A percentile compares a stretch with the other conserved stretches of the same genome.
These are phyloP conservation scores for Drosophila ochracea DNA, from an alignment of 2,888 invertebrate genomes.

Conservation along the genomic window DNA sequence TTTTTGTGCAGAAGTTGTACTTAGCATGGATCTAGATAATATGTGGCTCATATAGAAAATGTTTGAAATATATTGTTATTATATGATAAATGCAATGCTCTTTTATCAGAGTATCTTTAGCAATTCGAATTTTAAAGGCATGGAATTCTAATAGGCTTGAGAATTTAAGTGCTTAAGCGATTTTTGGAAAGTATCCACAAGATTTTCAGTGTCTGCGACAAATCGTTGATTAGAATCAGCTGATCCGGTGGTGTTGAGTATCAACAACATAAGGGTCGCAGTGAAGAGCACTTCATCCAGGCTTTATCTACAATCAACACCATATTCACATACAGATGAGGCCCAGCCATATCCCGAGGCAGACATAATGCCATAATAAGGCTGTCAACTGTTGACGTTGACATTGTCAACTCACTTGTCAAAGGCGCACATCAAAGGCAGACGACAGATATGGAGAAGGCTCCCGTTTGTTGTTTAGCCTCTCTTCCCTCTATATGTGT, in stretches of 20 bases:
- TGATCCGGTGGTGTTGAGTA: constrained; percentile 26
- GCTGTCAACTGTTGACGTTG: constrained; percentile 84
- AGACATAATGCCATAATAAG: constrained; percentile 79
- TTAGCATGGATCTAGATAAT: not conserved
- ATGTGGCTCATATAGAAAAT: not conserved
- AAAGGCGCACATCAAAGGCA: constrained; percentile 84
- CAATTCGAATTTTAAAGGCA: not conserved
- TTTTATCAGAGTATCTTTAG: not conserved
- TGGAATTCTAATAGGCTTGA: not conserved
- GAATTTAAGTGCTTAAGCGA: not conserved
- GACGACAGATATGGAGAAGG: constrained; percentile 74
- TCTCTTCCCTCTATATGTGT: constrained; percentile 13
- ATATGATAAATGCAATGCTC: not conserved
- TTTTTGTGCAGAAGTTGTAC: not conserved
- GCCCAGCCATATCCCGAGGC: constrained; percentile 24
- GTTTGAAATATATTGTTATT: not conserved
- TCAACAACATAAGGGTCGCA: constrained; percentile 11
- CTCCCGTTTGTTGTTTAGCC: constrained; percentile 58
- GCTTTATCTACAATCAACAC: constrained; percentile 32
- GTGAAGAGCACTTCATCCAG: constrained; percentile 13
- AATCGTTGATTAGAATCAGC: constrained; percentile 6
- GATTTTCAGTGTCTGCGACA: not conserved
- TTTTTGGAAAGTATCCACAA: not conserved
- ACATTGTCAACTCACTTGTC: constrained; percentile 85
- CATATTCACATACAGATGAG: constrained; percentile 18